Evolutionary conservation across 2,888 invertebrate species (phyloP).

Genomic region (Eristalis tenax): DNA sequence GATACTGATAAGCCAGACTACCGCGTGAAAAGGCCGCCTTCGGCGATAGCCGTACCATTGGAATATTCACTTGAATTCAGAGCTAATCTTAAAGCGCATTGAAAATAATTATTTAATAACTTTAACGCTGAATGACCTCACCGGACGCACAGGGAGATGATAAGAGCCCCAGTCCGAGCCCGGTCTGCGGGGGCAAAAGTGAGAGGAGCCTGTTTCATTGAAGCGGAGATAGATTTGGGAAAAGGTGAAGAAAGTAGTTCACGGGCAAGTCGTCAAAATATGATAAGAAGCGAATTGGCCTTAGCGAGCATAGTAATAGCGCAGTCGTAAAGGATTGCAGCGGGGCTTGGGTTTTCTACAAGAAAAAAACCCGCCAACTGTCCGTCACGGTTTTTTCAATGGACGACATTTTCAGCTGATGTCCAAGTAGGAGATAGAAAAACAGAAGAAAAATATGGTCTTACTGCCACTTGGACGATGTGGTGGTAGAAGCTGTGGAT

Average conservation of each 20-base stretch:
- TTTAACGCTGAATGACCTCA: constrained; percentile 41
- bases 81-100: constrained; percentile 17
- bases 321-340: background rate
- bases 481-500: no score
- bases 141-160: constrained; percentile 28
- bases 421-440: no score
- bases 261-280: constrained; percentile 33
- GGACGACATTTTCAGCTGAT: no score
- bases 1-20: constrained; percentile 29
- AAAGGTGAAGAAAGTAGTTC: constrained; percentile 53
- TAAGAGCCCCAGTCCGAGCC: background rate
- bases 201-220: constrained; percentile 26
- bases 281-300: background rate
- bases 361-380: background rate
- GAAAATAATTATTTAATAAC: constrained; percentile 43
- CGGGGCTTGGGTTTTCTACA: background rate
- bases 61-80: background rate
- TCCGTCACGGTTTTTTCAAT: no score
- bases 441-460: background rate
- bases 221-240: constrained; percentile 4
- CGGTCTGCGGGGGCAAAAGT: background rate
- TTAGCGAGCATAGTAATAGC: background rate
- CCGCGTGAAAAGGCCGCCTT: background rate
- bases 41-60: background rate
- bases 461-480: no score